A percentile compares a stretch with the other conserved stretches of the same genome.
These are phyloP conservation scores for Pangasius sanitwongsei DNA, from an alignment of 2,797 vertebrate genomes.

Conservation along the genomic window DNA sequence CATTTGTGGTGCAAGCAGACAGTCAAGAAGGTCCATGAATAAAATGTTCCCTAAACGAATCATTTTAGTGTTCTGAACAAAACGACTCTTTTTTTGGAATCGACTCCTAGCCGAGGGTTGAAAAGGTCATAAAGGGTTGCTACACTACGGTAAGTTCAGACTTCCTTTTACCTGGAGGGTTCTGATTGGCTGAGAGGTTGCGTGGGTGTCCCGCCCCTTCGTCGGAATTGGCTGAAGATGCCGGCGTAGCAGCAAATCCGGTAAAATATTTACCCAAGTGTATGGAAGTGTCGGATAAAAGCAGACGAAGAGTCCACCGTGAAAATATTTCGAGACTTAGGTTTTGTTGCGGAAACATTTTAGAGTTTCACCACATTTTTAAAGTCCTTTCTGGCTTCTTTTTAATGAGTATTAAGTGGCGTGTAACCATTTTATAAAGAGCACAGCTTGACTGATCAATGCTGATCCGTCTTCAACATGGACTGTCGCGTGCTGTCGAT, in stretches of 20 bases:
- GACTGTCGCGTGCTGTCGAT: constrained; percentile 92
- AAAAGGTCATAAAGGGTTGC: background rate
- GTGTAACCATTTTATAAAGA: background rate
- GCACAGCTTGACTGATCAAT: background rate
- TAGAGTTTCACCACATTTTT: background rate
- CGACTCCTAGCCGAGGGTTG: background rate
- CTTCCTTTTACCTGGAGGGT: background rate
- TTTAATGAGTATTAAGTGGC: background rate
- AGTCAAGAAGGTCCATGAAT: background rate
- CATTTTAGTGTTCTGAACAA: background rate
- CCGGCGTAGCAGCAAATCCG: background rate
- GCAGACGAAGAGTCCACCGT: no score
- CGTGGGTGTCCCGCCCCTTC: background rate
- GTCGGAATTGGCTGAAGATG: constrained; percentile 40
- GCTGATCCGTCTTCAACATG: constrained; percentile 48
- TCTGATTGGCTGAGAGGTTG: constrained; percentile 14
- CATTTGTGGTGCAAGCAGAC: background rate
- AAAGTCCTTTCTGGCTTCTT: background rate
- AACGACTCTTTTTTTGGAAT: background rate
- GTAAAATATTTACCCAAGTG: background rate
- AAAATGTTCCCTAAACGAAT: background rate
- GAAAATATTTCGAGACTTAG: background rate
- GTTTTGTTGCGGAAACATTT: background rate
- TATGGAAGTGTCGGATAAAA: constrained; percentile 2
- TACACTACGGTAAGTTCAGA: background rate